Evolutionary conservation across 2,113 vertebrate species (phyloP).

Genomic region (Petroica traversi): DNA sequence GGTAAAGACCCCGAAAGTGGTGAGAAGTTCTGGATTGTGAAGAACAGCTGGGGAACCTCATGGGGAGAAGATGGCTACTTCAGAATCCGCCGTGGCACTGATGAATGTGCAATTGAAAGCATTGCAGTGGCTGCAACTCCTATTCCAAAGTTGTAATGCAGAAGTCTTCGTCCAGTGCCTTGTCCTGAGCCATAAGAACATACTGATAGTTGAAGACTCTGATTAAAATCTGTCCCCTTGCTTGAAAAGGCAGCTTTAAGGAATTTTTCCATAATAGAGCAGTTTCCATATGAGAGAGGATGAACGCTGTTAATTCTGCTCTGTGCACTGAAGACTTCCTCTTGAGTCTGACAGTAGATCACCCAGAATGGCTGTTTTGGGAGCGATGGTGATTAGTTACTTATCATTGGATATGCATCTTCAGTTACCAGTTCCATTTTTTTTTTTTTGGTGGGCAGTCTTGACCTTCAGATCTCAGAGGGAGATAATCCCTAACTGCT

Average conservation of each 20-base stretch:
- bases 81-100: conserved; percentile 87
- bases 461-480: not conserved
- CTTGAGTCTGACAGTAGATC: not conserved
- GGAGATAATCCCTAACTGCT: not conserved
- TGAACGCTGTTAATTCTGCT: not conserved
- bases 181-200: not conserved
- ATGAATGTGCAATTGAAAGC: conserved; percentile 94
- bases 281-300: not conserved
- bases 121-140: conserved; percentile 86
- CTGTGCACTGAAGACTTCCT: not conserved
- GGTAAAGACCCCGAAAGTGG: conserved; percentile 79
- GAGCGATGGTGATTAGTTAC: not conserved
- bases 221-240: not conserved
- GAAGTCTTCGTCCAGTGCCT: not conserved
- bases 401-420: not conserved
- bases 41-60: conserved; percentile 90
- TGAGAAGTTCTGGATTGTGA: conserved; percentile 91
- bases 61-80: conserved; percentile 95
- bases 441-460: not conserved
- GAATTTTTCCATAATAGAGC: not conserved
- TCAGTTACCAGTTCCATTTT: not conserved
- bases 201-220: not conserved
- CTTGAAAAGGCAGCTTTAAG: not conserved
- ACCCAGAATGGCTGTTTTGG: not conserved
- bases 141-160: conserved; percentile 78